Base-by-base conservation (phyloP, 2,888 invertebrate genomes). In the Nomada fabriciana region DNA sequence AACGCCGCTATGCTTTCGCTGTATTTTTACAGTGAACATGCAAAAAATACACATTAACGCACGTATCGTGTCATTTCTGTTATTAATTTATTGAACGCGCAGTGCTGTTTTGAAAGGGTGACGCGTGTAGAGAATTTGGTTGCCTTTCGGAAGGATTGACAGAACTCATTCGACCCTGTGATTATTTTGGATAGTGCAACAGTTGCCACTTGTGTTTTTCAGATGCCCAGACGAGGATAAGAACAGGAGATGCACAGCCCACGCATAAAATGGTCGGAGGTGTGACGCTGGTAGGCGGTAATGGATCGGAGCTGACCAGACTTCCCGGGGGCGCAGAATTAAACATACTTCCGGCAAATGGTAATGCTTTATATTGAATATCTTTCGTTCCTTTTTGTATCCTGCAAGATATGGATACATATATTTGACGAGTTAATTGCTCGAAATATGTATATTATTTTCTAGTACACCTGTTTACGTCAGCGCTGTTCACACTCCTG, bases 221-320 rank as follows among this genome's bases (percentile, higher is more conserved):
- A 94, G 93, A 89, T 81, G 89, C 92, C 76, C 93, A 93, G 78
- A 90, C 93, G 57, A 93, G 94, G 89, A 91, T 94, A 89, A 91
- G 93, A 82, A 86, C 93, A 52, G 90, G 90, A 7, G 94, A 94
- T 47, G 86, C 93, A 61, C 94, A 94, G 82, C 91, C 92, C 10
- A 92, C 94, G 47, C 94, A 94, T 89, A 94, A 94, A 89, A 93
- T 94, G 93, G 93, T 94, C 53, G 91, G 94, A 9, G 93, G 94
- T n/a, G 92, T 94, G 57, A 92, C 94, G 20, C 79, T 94, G 29
- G 93, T 94, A 55, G 93, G 94, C 63, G 92, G 94, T 36, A 92
- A 90, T 47, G 93, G 93, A 43, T 92, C 94, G 3, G 94, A 94
- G 87, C 89, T 94, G 76, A 92, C 94, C 18, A 91, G 94, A 91